These are phyloP conservation scores for Eunapius fragilis DNA, from an alignment of 37 sponge, comb jelly and placozoan genomes.

Conservation along the genomic window DNA sequence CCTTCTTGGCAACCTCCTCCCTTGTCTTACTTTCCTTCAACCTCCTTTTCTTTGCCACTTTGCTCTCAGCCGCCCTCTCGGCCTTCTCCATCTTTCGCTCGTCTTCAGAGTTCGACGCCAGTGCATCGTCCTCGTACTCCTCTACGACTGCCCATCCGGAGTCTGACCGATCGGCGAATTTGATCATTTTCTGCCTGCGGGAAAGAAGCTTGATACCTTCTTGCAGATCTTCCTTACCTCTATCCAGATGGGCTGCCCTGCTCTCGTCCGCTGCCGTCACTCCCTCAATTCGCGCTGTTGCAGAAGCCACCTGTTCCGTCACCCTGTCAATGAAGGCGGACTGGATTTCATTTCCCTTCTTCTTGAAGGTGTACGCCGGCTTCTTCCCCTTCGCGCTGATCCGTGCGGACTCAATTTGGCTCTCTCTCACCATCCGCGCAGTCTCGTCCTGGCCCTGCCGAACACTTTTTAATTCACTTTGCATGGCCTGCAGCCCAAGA, in stretches of 20 bases:
- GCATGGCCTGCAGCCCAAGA: no score
- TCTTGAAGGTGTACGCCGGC: not conserved
- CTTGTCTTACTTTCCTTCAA: not conserved
- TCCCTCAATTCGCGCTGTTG: no score
- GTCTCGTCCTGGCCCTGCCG: no score
- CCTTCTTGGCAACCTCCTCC: no score
- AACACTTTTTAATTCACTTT: no score
- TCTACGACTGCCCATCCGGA: conserved; percentile 8
- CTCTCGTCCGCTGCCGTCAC: no score
- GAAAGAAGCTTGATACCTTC: not conserved
- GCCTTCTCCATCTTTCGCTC: not conserved
- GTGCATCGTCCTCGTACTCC: not conserved
- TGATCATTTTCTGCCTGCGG: not conserved
- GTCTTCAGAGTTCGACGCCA: conserved; percentile 1
- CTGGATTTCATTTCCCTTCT: not conserved
- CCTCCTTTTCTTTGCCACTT: not conserved
- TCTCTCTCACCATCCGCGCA: no score
- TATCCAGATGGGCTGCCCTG: not conserved
- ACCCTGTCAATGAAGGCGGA: not conserved
- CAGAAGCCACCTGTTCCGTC: no score
- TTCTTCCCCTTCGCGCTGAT: no score
- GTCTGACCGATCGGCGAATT: conserved; percentile 14
- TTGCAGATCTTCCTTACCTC: not conserved
- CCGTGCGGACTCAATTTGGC: no score
- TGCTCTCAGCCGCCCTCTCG: not conserved